Evolutionary conservation across 2,888 invertebrate species (phyloP).

Genomic region (Gasteruption jaculator): DNA sequence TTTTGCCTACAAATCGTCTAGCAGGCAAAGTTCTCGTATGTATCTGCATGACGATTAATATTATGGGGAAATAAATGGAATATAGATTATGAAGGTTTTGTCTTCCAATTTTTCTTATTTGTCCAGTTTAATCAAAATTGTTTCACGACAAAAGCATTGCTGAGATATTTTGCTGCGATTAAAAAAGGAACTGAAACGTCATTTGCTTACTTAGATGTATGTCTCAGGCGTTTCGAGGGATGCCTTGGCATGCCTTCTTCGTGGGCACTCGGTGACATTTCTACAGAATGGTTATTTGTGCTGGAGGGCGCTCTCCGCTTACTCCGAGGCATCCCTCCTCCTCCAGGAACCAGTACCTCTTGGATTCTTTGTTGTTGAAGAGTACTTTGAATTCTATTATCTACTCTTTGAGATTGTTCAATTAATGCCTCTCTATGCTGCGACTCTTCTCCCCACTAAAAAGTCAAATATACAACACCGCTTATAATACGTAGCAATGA

Average conservation of each 20-base stretch:
- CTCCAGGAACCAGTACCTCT: slow-evolving; percentile 30
- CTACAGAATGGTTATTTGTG: slow-evolving; percentile 44
- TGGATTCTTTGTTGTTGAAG: slow-evolving; percentile 17
- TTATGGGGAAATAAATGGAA: too few species aligned
- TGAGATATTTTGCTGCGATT: background rate
- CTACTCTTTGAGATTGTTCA: slow-evolving; percentile 15
- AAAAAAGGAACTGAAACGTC: slow-evolving; percentile 6
- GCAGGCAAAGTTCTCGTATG: too few species aligned
- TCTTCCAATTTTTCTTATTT: too few species aligned
- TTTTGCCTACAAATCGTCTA: too few species aligned
- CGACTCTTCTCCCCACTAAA: slow-evolving; percentile 28
- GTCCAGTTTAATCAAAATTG: too few species aligned
- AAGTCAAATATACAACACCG: too few species aligned
- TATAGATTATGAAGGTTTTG: too few species aligned
- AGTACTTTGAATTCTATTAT: slow-evolving; percentile 18
- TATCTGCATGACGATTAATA: too few species aligned
- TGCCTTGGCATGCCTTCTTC: slow-evolving; percentile 46
- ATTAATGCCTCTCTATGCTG: slow-evolving; percentile 11
- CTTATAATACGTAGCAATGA: too few species aligned
- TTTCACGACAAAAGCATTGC: too few species aligned
- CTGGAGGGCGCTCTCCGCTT: slow-evolving; percentile 50
- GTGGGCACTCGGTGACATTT: slow-evolving; percentile 47
- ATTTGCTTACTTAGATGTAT: slow-evolving; percentile 42
- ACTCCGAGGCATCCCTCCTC: slow-evolving; percentile 50
- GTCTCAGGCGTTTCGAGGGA: slow-evolving; percentile 46